Percentiles rank a stretch among this genome's conserved stretches.
phyloP scores from a whole-genome alignment of 2,113 vertebrate genomes.

The Ibidorhyncha struthersii region DNA sequence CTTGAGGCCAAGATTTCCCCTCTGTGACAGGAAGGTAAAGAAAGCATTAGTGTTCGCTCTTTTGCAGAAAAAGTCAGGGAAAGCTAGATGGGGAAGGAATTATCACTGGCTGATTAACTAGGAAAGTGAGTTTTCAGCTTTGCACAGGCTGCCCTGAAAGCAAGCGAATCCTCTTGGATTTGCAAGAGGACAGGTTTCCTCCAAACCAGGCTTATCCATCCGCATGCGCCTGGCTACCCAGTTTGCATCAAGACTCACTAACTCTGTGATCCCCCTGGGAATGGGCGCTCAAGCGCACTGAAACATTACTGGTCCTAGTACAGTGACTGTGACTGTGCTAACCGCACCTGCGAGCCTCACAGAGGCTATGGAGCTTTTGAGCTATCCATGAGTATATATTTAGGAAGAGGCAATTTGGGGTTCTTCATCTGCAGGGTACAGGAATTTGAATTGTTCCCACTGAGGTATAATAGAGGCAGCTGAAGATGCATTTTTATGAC shows the following conservation, averaged over 20 bases:
- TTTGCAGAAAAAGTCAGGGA: background rate
- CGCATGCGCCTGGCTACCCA: background rate
- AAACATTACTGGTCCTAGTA: background rate
- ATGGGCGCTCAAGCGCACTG: background rate
- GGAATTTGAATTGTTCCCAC: background rate
- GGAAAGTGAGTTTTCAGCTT: background rate
- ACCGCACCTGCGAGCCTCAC: background rate
- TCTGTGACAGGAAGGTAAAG: background rate
- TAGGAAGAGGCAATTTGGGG: background rate
- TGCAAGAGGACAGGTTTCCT: background rate
- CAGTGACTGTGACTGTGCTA: background rate
- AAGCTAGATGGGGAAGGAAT: background rate
- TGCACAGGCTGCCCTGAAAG: background rate
- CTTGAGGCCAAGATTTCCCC: background rate
- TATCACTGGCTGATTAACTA: background rate
- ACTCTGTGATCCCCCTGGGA: background rate
- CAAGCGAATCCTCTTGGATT: background rate
- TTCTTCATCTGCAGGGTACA: background rate
- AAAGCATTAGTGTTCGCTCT: background rate
- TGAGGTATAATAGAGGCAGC: background rate
- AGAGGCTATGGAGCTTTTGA: background rate
- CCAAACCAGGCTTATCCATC: background rate
- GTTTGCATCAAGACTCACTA: background rate
- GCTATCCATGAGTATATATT: background rate
- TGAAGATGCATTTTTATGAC: background rate